Conservation (phyloP, 2,113 vertebrate species). For the Malurus melanocephalus region DNA sequence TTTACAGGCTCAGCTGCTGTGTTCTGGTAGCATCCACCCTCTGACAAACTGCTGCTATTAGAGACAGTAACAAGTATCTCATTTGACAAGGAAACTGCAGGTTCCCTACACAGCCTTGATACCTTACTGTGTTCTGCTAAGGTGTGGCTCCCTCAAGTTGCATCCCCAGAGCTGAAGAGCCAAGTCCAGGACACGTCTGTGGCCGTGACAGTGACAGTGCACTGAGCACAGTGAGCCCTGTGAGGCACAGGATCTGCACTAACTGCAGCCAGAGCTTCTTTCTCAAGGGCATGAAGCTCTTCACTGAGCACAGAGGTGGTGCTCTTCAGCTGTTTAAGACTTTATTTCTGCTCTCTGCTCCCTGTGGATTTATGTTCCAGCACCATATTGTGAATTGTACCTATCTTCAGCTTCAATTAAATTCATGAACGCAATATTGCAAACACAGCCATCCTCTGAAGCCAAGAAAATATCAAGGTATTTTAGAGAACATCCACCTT, state of each 20-base stretch:
- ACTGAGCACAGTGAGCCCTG: background rate
- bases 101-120: background rate
- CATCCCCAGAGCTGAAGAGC: background rate
- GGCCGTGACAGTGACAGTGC: background rate
- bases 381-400: constrained; percentile 57
- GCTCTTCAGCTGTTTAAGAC: constrained; percentile 25
- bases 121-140: background rate
- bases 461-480: constrained; percentile 18
- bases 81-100: background rate
- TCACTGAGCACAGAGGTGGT: constrained; percentile 14
- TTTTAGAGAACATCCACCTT: constrained; percentile 14
- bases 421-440: constrained; percentile 1
- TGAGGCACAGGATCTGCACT: background rate
- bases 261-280: background rate
- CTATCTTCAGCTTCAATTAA: constrained; percentile 55
- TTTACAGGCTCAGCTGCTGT: background rate
- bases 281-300: constrained; percentile 45
- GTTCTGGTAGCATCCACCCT: background rate
- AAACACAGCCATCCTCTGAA: background rate
- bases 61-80: background rate
- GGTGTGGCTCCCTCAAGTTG: background rate
- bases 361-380: constrained; percentile 51
- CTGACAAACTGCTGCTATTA: background rate
- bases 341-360: constrained; percentile 37
- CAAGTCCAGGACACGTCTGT: background rate